Evolutionary conservation across 2,888 invertebrate species (phyloP).

Genomic region (Gastrophysa polygoni): DNA sequence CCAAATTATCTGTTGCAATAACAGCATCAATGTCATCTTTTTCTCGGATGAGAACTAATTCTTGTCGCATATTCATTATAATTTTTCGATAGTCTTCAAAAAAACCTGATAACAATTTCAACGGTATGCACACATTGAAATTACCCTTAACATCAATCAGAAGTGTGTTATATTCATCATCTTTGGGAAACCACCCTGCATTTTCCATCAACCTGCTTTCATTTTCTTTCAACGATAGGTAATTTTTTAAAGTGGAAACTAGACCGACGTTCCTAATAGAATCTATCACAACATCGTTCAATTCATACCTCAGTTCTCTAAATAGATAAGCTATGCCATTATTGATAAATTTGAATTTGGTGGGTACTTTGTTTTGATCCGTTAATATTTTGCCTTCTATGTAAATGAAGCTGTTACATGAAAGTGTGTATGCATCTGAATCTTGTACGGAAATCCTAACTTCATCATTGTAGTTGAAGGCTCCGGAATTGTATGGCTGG

Average conservation of each 20-base stretch:
- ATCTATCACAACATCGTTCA: slow-evolving; percentile 31
- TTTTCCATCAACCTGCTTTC: slow-evolving; percentile 14
- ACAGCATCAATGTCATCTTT: slow-evolving; percentile 27
- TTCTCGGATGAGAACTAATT: slow-evolving; percentile 27
- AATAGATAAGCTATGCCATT: slow-evolving; percentile 30
- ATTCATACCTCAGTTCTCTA: slow-evolving; percentile 31
- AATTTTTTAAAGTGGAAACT: slow-evolving; percentile 17
- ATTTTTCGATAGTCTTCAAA: slow-evolving; percentile 29
- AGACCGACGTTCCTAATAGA: slow-evolving; percentile 15
- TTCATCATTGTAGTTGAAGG: slow-evolving; percentile 47
- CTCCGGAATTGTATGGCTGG: slow-evolving; percentile 41
- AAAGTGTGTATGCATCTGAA: slow-evolving; percentile 43
- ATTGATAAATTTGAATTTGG: slow-evolving; percentile 26
- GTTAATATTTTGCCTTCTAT: slow-evolving; percentile 32
- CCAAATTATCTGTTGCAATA: slow-evolving; percentile 9
- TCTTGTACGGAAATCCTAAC: slow-evolving; percentile 47
- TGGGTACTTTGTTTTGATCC: slow-evolving; percentile 8
- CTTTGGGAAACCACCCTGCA: slow-evolving; percentile 23
- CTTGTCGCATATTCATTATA: slow-evolving; percentile 31
- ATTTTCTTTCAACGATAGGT: slow-evolving; percentile 11
- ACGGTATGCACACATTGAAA: slow-evolving; percentile 22
- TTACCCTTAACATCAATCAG: slow-evolving; percentile 11
- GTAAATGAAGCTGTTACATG: slow-evolving; percentile 40
- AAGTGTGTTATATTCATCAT: slow-evolving; percentile 3
- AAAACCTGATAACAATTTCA: slow-evolving; percentile 19